Conservation (phyloP, 1,140 invertebrate genomes). For the Aphis gossypii region DNA sequence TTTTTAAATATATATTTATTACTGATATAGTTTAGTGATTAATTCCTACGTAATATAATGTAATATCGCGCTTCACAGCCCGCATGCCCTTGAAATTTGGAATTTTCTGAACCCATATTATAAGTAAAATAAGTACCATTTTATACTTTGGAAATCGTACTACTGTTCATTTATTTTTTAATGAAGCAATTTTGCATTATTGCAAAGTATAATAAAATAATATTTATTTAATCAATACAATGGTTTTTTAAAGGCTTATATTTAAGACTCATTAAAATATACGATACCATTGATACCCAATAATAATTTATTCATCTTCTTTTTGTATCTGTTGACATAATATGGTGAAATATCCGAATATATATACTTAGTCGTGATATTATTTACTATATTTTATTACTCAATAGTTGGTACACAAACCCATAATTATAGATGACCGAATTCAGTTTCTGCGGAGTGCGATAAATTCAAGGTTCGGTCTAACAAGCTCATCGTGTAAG, state of each 20-base stretch:
- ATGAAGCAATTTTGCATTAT: too few relatives aligned
- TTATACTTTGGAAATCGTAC: too few relatives aligned
- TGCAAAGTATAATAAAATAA: too few relatives aligned
- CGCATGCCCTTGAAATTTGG: background rate
- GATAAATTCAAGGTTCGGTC: background rate
- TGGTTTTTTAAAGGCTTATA: too few relatives aligned
- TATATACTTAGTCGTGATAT: background rate
- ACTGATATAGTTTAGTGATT: background rate
- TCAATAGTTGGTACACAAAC: background rate
- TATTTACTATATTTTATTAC: background rate
- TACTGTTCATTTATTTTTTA: too few relatives aligned
- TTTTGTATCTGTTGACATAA: background rate
- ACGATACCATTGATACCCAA: too few relatives aligned
- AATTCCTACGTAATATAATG: background rate
- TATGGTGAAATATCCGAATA: background rate
- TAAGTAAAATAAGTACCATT: background rate
- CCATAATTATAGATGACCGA: background rate
- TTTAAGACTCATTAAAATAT: too few relatives aligned
- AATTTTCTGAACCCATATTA: background rate
- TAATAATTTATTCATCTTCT: background rate
- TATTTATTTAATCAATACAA: too few relatives aligned
- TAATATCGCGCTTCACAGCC: background rate
- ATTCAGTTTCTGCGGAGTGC: background rate
- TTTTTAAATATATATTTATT: background rate
- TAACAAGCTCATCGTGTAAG: too few relatives aligned